phyloP scores from a whole-genome alignment of 2,888 invertebrate genomes.

The Lepetodrilus schrolli region DNA sequence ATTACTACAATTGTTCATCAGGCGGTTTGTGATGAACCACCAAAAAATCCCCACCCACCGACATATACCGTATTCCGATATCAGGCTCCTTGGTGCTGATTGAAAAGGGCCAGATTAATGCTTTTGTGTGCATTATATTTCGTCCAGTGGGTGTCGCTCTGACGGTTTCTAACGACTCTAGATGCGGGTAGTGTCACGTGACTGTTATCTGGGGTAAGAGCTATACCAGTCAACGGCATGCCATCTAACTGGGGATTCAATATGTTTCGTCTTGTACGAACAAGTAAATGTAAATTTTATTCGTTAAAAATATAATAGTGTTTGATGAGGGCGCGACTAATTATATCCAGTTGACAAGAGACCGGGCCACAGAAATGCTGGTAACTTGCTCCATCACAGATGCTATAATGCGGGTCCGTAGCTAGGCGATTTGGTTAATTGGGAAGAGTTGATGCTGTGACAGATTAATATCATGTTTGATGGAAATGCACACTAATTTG shows the following conservation, averaged over 20 bases:
- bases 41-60: too few relatives aligned
- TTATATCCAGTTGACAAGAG: not conserved
- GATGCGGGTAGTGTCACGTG: slow-evolving; percentile 2
- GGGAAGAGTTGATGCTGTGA: not conserved
- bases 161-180: not conserved
- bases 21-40: too few relatives aligned
- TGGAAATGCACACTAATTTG: not conserved
- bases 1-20: too few relatives aligned
- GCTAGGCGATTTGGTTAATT: not conserved
- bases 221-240: not conserved
- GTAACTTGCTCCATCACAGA: not conserved
- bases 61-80: not conserved
- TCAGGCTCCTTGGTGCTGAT: not conserved
- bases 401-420: not conserved
- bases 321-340: not conserved
- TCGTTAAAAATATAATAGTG: not conserved
- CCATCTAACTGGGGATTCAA: not conserved
- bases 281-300: slow-evolving; percentile 10
- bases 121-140: not conserved
- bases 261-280: not conserved
- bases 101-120: slow-evolving; percentile 11
- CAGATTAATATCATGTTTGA: not conserved
- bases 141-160: not conserved
- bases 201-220: not conserved
- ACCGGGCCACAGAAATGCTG: not conserved